Evolutionary conservation across 2,797 vertebrate species (phyloP), one percentile per base, ranked within the genome.

Genomic region (Xerus rutilus): DNA sequence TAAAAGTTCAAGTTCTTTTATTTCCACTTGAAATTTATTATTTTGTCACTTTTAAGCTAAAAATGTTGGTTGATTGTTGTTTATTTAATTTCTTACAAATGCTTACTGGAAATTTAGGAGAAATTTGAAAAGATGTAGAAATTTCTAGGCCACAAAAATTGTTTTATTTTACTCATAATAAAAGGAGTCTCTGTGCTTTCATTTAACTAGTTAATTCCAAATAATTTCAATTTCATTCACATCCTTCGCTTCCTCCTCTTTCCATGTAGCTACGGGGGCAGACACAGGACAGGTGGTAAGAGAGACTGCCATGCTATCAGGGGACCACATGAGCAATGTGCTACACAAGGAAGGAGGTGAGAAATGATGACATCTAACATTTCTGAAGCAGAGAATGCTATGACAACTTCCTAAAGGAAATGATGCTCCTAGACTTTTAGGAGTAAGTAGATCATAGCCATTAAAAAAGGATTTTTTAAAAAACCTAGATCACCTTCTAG

Each of bases 61-160:
- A 93, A 81, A 62, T 43, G 39, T 45, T 65, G 49, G 20, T 23
- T 92, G 43, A 3, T 84, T 25, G 13, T 81, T 43, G 30, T 32
- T 92, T 83, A 95, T n/a, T 43, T 52, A 76, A 89, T 92, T 67
- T 25, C 32, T 85, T 91, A 23, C 72, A 54, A 69, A 65, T 43
- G 1, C 28, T 54, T 78, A 21, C 39, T 69, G 39, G 1, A 35
- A 47, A 35, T 67, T 70, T 74, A 79, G 35, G 20, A 28, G 35
- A 94, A 65, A 47, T 43, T 73, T 52, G 35, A 79, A 92, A 86
- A 70, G 59, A 87, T 70, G 15, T 39, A 57, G 78, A 43, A 13
- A 74, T 84, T 86, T 92, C 47, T 62, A 90, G 72, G 43, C 35
- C 64, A 49, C 8, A 59, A 30, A 82, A 92, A 14, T 72, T 87